Evolutionary conservation across 1,140 invertebrate genomes (phyloP).

Genomic region (Papilio glaucus): DNA sequence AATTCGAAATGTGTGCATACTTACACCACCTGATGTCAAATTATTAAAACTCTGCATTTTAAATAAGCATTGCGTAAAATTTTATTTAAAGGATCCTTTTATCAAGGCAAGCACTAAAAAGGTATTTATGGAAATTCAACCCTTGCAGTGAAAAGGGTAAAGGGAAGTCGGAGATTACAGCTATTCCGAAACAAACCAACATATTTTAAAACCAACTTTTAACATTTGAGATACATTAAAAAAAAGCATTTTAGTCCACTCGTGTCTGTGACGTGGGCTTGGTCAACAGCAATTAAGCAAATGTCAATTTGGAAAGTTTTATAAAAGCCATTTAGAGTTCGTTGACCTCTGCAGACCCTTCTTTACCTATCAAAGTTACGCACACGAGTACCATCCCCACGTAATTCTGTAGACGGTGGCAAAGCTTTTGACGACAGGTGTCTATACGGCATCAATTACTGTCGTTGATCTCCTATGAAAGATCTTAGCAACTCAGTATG

Average conservation of each 20-base stretch:
- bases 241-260: background rate
- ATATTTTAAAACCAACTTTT: too few relatives aligned
- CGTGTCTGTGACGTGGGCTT: background rate
- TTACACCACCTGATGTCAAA: too few relatives aligned
- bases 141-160: background rate
- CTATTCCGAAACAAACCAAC: too few relatives aligned
- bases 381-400: background rate
- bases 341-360: constrained; percentile 13
- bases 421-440: constrained; percentile 3
- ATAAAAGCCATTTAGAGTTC: constrained; percentile 12
- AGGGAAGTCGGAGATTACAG: too few relatives aligned
- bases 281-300: constrained; percentile 16
- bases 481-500: too few relatives aligned
- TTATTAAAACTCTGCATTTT: too few relatives aligned
- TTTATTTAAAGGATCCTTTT: too few relatives aligned
- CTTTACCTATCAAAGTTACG: constrained; percentile 1
- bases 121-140: background rate
- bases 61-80: too few relatives aligned
- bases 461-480: too few relatives aligned
- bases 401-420: background rate
- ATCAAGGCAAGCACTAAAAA: too few relatives aligned
- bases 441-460: background rate
- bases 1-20: too few relatives aligned
- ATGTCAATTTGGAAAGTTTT: constrained; percentile 23
- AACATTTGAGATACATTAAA: too few relatives aligned